Conservation (phyloP, 2,888 invertebrate species). For the Tetragonisca angustula region DNA sequence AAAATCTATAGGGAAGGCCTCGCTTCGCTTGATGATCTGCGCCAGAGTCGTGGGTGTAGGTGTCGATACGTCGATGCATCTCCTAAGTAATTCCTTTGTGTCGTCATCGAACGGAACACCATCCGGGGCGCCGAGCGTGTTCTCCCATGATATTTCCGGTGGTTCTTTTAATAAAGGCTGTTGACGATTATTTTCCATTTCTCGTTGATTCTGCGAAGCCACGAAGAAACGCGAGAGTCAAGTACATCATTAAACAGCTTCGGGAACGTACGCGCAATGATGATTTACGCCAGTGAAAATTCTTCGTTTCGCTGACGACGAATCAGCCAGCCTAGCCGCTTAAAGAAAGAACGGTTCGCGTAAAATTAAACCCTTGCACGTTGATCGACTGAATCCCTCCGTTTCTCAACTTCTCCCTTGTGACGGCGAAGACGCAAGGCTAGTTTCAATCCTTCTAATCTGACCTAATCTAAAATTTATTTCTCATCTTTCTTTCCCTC, state of each 20-base stretch:
- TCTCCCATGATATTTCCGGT: conserved; percentile 81
- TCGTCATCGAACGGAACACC: conserved; percentile 81
- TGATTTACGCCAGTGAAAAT: not conserved
- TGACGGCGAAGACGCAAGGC: too few species aligned
- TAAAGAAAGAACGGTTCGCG: conserved; percentile 16
- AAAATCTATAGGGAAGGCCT: conserved; percentile 82
- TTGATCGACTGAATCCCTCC: conserved; percentile 3
- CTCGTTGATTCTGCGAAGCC: conserved; percentile 55
- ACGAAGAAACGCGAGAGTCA: not conserved
- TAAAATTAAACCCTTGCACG: conserved; percentile 17
- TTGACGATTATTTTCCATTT: conserved; percentile 61
- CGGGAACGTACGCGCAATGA: too few species aligned
- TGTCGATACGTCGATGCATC: conserved; percentile 73
- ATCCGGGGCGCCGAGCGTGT: conserved; percentile 78
- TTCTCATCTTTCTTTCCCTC: not conserved
- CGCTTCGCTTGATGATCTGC: conserved; percentile 80
- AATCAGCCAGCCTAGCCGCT: not conserved
- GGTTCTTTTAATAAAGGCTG: conserved; percentile 72
- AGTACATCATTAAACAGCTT: not conserved
- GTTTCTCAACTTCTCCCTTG: not conserved
- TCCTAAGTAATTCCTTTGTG: conserved; percentile 76
- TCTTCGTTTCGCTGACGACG: not conserved
- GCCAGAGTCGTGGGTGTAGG: conserved; percentile 74
- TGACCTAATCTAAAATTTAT: too few species aligned
- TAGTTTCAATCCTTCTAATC: not conserved